Conservation (phyloP, 2,797 vertebrate species). For the Muscicapa comitata region DNA sequence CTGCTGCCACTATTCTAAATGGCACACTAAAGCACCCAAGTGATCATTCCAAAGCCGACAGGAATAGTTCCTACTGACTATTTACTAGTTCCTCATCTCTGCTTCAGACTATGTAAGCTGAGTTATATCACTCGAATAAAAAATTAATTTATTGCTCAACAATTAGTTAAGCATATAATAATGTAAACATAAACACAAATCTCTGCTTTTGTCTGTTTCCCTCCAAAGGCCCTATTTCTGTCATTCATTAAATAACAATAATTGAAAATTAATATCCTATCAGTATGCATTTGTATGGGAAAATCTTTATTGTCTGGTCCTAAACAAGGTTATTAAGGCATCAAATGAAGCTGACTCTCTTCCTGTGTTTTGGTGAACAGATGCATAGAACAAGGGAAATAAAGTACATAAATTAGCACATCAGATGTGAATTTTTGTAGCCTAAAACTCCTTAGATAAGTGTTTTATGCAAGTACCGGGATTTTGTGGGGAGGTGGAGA, state of each 20-base stretch:
- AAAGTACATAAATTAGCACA: neutral
- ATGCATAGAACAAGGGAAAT: neutral
- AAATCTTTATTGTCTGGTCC: neutral
- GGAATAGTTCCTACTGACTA: neutral
- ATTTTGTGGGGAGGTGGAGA: accelerated
- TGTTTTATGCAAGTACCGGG: neutral
- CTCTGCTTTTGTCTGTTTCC: neutral
- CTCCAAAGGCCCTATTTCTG: neutral
- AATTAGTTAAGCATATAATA: neutral
- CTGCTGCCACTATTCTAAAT: neutral
- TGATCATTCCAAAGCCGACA: neutral
- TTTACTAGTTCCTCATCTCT: neutral
- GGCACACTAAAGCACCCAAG: neutral
- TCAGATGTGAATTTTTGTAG: neutral
- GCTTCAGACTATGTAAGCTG: neutral
- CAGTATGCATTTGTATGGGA: neutral
- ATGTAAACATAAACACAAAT: neutral
- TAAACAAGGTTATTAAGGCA: neutral
- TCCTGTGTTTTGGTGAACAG: neutral
- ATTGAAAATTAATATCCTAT: neutral
- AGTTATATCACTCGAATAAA: neutral
- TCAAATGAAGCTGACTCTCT: neutral
- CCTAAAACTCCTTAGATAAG: neutral
- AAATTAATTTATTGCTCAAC: neutral
- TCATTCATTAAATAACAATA: neutral